These are phyloP conservation scores for Calephelis virginiensis DNA, from an alignment of 1,140 invertebrate genomes.

Conservation along the genomic window DNA sequence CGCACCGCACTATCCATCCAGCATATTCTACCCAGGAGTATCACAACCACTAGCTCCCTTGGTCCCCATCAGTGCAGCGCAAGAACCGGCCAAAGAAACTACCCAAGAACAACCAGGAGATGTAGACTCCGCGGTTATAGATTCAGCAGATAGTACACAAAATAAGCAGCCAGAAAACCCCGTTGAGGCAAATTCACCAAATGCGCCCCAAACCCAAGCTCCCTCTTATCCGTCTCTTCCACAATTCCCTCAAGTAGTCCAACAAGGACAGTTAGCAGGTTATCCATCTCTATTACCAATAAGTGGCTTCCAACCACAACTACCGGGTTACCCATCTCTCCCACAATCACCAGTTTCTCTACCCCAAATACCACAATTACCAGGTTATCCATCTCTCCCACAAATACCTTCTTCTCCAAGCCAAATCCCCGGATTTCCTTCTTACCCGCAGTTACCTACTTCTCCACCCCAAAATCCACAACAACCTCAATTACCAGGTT, in stretches of 20 bases:
- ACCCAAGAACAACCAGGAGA: constrained; percentile 43
- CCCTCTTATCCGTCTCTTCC: constrained; percentile 26
- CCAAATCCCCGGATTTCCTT: not conserved
- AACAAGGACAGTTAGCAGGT: not conserved
- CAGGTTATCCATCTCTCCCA: not conserved
- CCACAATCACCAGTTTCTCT: not conserved
- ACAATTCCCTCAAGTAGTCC: constrained; percentile 30
- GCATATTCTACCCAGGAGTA: constrained; percentile 34
- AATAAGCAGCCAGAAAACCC: constrained; percentile 35
- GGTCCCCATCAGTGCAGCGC: constrained; percentile 21
- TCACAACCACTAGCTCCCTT: constrained; percentile 21
- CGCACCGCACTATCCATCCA: constrained; percentile 41
- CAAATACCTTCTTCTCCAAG: not conserved
- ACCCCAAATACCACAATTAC: not conserved
- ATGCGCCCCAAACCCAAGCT: constrained; percentile 1
- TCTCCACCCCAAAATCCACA: too few relatives aligned
- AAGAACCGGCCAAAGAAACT: constrained; percentile 22
- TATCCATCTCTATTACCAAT: constrained; percentile 23
- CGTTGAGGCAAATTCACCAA: constrained; percentile 21
- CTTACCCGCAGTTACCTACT: not conserved
- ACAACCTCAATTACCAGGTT: constrained; percentile 15
- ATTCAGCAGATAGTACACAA: constrained; percentile 53
- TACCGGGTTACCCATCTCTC: not conserved
- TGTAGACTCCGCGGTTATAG: constrained; percentile 58
- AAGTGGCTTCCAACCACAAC: not conserved